Base-by-base conservation (phyloP, 1,140 invertebrate genomes). In the Maniola jurtina region DNA sequence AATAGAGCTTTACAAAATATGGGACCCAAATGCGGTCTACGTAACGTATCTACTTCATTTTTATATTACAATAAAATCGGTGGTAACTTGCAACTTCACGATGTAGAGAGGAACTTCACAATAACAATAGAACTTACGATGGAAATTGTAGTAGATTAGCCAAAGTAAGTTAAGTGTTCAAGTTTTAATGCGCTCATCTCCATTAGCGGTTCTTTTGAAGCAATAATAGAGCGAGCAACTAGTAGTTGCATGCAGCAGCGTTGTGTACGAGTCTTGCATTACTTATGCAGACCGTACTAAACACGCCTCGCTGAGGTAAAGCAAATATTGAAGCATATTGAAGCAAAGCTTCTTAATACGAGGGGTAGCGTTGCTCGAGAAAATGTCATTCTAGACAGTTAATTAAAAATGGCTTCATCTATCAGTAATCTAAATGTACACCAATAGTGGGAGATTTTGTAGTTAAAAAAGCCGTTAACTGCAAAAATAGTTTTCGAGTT, bases 161-260 rank as follows among this genome's bases (percentile, higher is more conserved):
- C 38, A 40, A 45, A 11, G 42, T n/a, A 45, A 45, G 9, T 45
- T 45, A 45, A 45, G 42, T 45, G 10, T 45, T 45, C 42, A 45
- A 13, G 42, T 13, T 45, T 13, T 45, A 45, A 45, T 45, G 42
- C 42, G 42, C 50, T 64, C 52, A 64, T 64, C 61, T 47, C 61
- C 54, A 54, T 54, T 64, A 64, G 52, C 34, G 61, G 52, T 64
- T 64, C 61, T 64, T 64, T 64, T 57, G 61, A 64, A 47, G 13
- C 52, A 9, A 38, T 34, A 35, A 63, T 34, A 48, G 52, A 25
- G 42, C 54, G n/a, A 64, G 52, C 56, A 47, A 57, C 61, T 42
- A 54, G 61, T 54, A 54, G 42, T 50, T 61, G 36, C 25, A 64
- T 45, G 42, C 42, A 45, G 42, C 42, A 11, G 5, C 1, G 5